Base-by-base conservation (phyloP, 2,888 invertebrate species). In the Mimachlamys varia region DNA sequence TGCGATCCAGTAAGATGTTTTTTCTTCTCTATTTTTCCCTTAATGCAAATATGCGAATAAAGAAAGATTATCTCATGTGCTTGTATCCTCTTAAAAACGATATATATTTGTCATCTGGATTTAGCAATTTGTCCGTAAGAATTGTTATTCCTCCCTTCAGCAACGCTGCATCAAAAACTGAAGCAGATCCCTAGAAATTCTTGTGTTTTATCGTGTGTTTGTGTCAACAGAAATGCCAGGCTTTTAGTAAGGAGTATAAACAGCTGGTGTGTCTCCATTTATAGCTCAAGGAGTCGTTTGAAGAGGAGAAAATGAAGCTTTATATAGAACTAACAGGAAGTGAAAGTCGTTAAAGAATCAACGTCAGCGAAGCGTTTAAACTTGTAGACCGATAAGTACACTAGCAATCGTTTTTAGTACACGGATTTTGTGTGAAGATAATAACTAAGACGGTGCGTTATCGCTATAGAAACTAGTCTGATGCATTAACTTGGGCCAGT, bases 311-410 rank as follows among this genome's bases (percentile, higher is more conserved):
- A 76, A 33, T 76, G 76, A 76, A 76, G 27, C 76, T 33, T 12
- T 76, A 33, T 33, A 33, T 76, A 76, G 76, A 76, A 76, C 76
- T 5, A 76, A 12, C 33, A 27, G 76, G 76, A 76, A 76, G 33
- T 33, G 12, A 76, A 76, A 33, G 33, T 76, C 76, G 76, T 76
- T 27, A 76, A 76, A 27, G 76, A 27, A 33, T 76, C 76, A 76
- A 33, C 27, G 76, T 76, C 76, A 76, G 33, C 76, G 76, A 76
- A 76, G 76, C 76, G 76, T 76, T 76, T 76, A 76, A 76, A 76
- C 22, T 33, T 76, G 27, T 13, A 76, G 76, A 76, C 76, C 33
- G 33, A 7, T 58, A n/a, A 58, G 58, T 58, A 58, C 19, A 7
- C 58, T 4, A 19, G 19, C 76, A 33, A 76, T 33, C 33, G 5